phyloP scores from a whole-genome alignment of 2,797 vertebrate species.

The Enteromius viviparus region DNA sequence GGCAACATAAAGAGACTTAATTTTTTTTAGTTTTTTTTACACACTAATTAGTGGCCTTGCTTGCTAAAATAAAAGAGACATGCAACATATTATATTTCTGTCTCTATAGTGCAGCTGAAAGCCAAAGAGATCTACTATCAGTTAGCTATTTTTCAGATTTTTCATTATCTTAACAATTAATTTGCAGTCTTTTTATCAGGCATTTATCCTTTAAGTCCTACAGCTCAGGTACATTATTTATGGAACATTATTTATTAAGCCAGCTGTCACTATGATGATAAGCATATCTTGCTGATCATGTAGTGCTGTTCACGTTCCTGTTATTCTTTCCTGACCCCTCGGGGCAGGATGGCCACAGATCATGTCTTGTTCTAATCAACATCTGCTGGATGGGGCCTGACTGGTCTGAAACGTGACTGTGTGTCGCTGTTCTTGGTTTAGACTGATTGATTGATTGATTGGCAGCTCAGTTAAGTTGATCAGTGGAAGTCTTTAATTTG shows the following conservation, averaged over 20 bases:
- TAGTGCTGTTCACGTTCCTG: slow-evolving; percentile 15
- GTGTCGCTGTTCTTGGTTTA: slow-evolving; percentile 21
- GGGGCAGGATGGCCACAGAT: neutral
- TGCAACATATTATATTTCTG: neutral
- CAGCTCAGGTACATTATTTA: neutral
- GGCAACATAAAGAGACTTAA: neutral
- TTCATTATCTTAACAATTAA: neutral
- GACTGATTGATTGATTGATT: slow-evolving; percentile 40
- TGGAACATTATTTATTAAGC: neutral
- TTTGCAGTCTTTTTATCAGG: neutral
- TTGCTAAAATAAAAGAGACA: neutral
- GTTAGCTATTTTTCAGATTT: neutral
- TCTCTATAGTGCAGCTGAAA: neutral
- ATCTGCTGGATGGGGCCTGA: slow-evolving; percentile 13
- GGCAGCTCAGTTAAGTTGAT: slow-evolving; percentile 44
- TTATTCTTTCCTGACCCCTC: slow-evolving; percentile 10
- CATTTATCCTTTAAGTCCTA: neutral
- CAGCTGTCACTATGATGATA: neutral
- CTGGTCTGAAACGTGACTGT: slow-evolving; percentile 19
- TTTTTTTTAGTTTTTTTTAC: too few relatives aligned
- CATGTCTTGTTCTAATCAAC: slow-evolving; percentile 23
- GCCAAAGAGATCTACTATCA: neutral
- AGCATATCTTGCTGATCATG: slow-evolving; percentile 1
- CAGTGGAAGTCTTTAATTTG: slow-evolving; percentile 38
- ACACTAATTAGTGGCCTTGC: neutral